Percentiles rank a stretch among this genome's conserved stretches.
Conservation (phyloP, 2,797 vertebrate species). For the Typhlichthys subterraneus region DNA sequence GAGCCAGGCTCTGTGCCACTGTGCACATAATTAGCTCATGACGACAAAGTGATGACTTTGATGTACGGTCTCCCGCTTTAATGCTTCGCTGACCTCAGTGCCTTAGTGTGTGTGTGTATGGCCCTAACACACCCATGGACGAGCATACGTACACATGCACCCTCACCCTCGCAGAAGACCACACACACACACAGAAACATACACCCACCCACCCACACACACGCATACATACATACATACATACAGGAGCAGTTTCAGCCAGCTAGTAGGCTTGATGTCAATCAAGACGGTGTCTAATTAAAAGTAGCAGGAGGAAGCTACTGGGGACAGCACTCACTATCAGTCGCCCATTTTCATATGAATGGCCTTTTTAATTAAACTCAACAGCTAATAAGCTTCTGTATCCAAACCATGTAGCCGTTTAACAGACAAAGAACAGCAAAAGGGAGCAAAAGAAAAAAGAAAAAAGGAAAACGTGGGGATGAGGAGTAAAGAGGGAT, state of each 20-base stretch:
- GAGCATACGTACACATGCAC: background rate
- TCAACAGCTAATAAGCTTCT: conserved; percentile 85
- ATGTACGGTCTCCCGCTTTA: conserved; percentile 60
- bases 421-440: conserved; percentile 83
- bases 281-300: conserved; percentile 86
- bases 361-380: conserved; percentile 89
- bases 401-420: conserved; percentile 85
- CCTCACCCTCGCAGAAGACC: background rate
- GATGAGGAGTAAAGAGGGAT: conserved; percentile 74
- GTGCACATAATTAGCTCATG: conserved; percentile 73
- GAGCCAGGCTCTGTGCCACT: conserved; percentile 47
- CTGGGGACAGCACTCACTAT: conserved; percentile 84
- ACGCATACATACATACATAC: conserved; percentile 26
- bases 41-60: conserved; percentile 77
- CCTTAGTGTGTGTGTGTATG: conserved; percentile 54
- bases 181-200: conserved; percentile 17
- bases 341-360: conserved; percentile 87
- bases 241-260: conserved; percentile 36
- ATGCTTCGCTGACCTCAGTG: conserved; percentile 71
- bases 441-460: conserved; percentile 48
- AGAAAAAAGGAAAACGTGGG: conserved; percentile 59
- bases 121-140: conserved; percentile 27
- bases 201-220: background rate
- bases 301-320: conserved; percentile 85
- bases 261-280: conserved; percentile 78